Conservation (phyloP, 2,797 vertebrate species). For the Denticeps clupeoides region DNA sequence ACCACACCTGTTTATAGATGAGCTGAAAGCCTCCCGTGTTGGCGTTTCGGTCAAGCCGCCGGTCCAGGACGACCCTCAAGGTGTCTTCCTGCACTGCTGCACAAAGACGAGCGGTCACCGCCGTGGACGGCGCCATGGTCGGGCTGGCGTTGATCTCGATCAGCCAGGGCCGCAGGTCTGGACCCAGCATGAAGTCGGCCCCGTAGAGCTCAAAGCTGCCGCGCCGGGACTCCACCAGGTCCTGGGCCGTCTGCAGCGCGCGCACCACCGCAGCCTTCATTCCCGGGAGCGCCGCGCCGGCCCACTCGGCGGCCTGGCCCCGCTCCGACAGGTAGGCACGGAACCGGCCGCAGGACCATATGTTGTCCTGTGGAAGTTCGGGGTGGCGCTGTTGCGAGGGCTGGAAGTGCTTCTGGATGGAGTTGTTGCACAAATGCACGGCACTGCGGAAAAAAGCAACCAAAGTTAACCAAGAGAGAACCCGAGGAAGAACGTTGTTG, state of each 20-base stretch:
- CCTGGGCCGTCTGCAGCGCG: slow-evolving; percentile 67
- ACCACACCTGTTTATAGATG: slow-evolving; percentile 79
- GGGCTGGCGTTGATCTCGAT: slow-evolving; percentile 87
- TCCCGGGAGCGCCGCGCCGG: slow-evolving; percentile 63
- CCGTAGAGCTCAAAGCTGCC: slow-evolving; percentile 84
- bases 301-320: slow-evolving; percentile 59
- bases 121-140: slow-evolving; percentile 74
- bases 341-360: slow-evolving; percentile 79
- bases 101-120: slow-evolving; percentile 69
- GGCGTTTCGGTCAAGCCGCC: slow-evolving; percentile 50
- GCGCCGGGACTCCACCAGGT: slow-evolving; percentile 66
- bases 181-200: slow-evolving; percentile 77
- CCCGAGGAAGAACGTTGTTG: too few relatives aligned
- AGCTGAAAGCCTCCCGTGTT: slow-evolving; percentile 75
- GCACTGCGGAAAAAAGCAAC: slow-evolving; percentile 54
- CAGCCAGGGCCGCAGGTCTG: slow-evolving; percentile 79
- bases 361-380: slow-evolving; percentile 65
- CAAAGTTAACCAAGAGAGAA: too few relatives aligned
- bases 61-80: slow-evolving; percentile 74
- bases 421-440: slow-evolving; percentile 85
- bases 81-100: slow-evolving; percentile 76
- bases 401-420: slow-evolving; percentile 73
- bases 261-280: slow-evolving; percentile 78
- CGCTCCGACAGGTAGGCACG: slow-evolving; percentile 54
- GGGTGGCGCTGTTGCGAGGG: slow-evolving; percentile 57